These are phyloP conservation scores for Iselma pallidipennis DNA, from an alignment of 2,888 invertebrate species.

Conservation along the genomic window DNA sequence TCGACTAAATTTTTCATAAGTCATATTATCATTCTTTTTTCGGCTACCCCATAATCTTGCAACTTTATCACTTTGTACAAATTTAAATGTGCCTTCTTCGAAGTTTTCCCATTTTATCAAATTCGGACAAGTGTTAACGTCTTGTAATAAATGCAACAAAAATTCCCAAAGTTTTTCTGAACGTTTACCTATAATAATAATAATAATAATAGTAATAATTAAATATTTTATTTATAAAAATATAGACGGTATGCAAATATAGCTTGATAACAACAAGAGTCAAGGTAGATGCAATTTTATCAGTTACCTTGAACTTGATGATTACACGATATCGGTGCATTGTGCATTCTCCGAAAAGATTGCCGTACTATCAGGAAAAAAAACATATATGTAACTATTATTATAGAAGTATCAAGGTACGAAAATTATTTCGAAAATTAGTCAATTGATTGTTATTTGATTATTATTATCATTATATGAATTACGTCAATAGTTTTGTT, in stretches of 20 bases:
- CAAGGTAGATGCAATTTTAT: background rate
- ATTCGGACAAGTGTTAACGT: constrained; percentile 75
- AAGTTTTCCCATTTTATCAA: constrained; percentile 89
- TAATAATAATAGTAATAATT: constrained; percentile 17
- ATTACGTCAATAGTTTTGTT: background rate
- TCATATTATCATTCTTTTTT: constrained; percentile 88
- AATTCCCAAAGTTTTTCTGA: constrained; percentile 76
- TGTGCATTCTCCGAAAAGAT: background rate
- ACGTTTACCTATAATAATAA: constrained; percentile 29
- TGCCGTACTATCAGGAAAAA: no score
- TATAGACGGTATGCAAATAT: constrained; percentile 10
- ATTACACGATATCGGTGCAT: background rate
- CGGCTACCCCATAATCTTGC: constrained; percentile 85
- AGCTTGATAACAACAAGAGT: background rate
- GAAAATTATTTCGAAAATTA: no score
- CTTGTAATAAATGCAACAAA: constrained; percentile 77
- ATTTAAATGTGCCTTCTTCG: constrained; percentile 81
- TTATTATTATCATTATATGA: background rate
- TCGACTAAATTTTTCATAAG: constrained; percentile 88
- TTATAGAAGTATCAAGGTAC: no score
- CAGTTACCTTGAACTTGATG: constrained; percentile 4
- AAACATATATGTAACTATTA: no score
- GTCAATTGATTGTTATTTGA: no score
- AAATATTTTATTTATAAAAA: background rate
- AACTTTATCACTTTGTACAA: constrained; percentile 83